Percentiles rank a stretch among this genome's conserved stretches.
Conservation (phyloP, 37 sponge, comb jelly and placozoan genomes). For the Ephydatia muelleri region DNA sequence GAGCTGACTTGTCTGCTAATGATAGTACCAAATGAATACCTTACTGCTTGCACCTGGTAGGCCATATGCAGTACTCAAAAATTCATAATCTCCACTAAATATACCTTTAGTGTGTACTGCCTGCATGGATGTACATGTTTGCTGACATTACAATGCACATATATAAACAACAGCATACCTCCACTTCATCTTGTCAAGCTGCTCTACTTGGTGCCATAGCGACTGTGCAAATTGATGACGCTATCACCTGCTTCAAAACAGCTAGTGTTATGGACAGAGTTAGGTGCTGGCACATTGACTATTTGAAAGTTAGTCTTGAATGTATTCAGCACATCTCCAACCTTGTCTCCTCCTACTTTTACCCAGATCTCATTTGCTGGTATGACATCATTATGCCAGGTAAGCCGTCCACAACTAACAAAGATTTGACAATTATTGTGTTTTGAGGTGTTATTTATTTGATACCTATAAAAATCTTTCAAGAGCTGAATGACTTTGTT, state of each 20-base stretch:
- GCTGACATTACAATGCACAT: neutral
- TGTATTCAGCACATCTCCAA: neutral
- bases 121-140: neutral
- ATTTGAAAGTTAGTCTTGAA: neutral
- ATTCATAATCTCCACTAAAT: neutral
- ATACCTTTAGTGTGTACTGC: neutral
- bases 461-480: too few species aligned
- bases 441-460: too few species aligned
- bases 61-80: neutral
- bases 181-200: neutral
- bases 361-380: neutral
- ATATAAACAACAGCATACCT: neutral
- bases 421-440: too few species aligned
- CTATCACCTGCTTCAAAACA: neutral
- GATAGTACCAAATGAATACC: neutral
- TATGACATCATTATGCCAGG: neutral
- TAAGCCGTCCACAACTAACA: neutral
- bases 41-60: neutral
- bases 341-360: neutral
- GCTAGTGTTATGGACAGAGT: neutral
- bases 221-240: neutral
- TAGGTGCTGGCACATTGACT: neutral
- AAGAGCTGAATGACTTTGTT: too few species aligned
- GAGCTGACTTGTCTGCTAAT: neutral
- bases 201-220: neutral